phyloP scores from a whole-genome alignment of 2,797 vertebrate species.

The Podarcis siculus region DNA sequence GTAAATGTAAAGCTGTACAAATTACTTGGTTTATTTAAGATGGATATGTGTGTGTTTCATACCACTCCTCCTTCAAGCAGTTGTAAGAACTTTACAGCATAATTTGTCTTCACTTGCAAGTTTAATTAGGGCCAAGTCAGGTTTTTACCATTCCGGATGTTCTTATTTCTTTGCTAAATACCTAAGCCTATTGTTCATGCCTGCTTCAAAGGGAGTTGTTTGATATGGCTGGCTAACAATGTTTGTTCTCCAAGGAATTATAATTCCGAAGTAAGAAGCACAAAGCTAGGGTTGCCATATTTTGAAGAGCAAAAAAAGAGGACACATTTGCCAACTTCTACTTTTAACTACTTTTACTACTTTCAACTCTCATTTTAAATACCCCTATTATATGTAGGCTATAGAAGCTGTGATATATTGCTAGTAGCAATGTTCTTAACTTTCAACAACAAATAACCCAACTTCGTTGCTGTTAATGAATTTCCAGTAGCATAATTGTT shows the following conservation, averaged over 20 bases:
- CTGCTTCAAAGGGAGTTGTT: constrained; percentile 64
- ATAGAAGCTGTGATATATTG: too few relatives aligned
- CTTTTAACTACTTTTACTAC: too few relatives aligned
- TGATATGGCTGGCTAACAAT: constrained; percentile 61
- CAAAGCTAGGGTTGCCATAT: constrained; percentile 30
- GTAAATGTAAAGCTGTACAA: neutral
- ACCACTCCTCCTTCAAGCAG: neutral
- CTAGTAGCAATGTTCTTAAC: too few relatives aligned
- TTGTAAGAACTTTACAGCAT: constrained; percentile 42
- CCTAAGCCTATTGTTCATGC: constrained; percentile 58
- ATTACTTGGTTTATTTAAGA: constrained; percentile 17
- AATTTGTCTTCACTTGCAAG: constrained; percentile 38
- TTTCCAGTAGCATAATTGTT: constrained; percentile 10
- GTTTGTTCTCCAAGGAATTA: constrained; percentile 64
- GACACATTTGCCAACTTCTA: too few relatives aligned
- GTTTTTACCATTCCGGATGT: constrained; percentile 59
- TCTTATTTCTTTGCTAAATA: constrained; percentile 58
- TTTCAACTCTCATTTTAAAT: too few relatives aligned
- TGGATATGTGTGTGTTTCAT: constrained; percentile 27
- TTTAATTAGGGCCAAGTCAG: constrained; percentile 55
- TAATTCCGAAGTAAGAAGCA: constrained; percentile 16
- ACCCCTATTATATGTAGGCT: too few relatives aligned
- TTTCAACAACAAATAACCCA: constrained; percentile 1
- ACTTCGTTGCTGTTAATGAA: constrained; percentile 52
- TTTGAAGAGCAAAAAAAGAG: too few relatives aligned